These are phyloP conservation scores for Alca torda DNA, from an alignment of 2,797 vertebrate genomes.

Conservation along the genomic window DNA sequence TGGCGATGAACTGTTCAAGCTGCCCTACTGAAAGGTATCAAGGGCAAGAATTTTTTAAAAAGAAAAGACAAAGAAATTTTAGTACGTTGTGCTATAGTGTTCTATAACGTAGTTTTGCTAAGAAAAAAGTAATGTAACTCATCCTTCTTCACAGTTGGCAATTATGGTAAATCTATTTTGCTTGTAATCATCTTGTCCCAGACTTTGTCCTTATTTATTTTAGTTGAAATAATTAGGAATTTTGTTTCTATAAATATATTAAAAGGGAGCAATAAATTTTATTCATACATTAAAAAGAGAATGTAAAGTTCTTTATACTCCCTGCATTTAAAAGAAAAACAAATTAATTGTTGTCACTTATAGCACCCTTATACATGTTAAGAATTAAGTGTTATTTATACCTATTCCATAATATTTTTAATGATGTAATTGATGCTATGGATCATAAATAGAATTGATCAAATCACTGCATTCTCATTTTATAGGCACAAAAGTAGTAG, in stretches of 20 bases:
- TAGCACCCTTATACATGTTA: conserved; percentile 34
- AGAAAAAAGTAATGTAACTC: conserved; percentile 62
- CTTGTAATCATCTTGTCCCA: conserved; percentile 61
- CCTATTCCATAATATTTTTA: conserved; percentile 47
- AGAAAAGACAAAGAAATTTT: conserved; percentile 50
- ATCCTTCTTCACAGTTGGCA: conserved; percentile 58
- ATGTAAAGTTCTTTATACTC: conserved; percentile 71
- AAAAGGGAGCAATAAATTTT: conserved; percentile 70
- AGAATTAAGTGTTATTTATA: conserved; percentile 59
- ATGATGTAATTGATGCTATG: conserved; percentile 47
- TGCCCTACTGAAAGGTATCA: conserved; percentile 75
- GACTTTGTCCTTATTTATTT: conserved; percentile 67
- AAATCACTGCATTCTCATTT: conserved; percentile 41
- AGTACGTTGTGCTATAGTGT: conserved; percentile 62
- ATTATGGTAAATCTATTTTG: conserved; percentile 60
- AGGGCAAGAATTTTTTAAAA: conserved; percentile 63
- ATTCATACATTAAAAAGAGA: conserved; percentile 53
- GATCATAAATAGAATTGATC: conserved; percentile 34
- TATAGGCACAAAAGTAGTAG: not conserved
- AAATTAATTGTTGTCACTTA: conserved; percentile 2
- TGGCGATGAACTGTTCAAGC: conserved; percentile 71
- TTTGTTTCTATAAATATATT: conserved; percentile 53
- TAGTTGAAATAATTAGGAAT: conserved; percentile 31
- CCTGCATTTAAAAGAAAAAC: conserved; percentile 44
- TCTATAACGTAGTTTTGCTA: conserved; percentile 52